Conservation (phyloP, 92 coral and sea anemone species). For the Meandrina meandrites region DNA sequence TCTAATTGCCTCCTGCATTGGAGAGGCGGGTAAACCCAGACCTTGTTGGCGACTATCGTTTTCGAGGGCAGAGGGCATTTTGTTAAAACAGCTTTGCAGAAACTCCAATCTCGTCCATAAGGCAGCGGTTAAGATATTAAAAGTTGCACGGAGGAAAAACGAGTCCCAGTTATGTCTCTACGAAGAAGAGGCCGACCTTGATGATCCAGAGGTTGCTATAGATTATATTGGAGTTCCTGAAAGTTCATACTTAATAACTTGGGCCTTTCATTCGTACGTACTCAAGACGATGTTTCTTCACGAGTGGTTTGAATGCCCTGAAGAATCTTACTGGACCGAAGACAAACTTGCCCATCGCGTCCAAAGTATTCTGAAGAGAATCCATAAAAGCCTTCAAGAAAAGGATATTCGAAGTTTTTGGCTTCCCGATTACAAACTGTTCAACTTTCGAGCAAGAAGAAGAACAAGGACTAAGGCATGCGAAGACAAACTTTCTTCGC, state of each 20-base stretch:
- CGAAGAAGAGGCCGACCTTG: not conserved
- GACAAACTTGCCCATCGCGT: constrained; percentile 41
- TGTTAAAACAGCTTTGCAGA: constrained; percentile 31
- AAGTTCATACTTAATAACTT: constrained; percentile 26
- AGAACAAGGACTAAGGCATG: not conserved
- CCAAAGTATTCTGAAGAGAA: constrained; percentile 41
- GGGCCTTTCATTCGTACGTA: constrained; percentile 69
- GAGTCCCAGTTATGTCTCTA: constrained; percentile 17
- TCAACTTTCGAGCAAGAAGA: constrained; percentile 60
- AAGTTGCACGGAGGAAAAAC: constrained; percentile 50
- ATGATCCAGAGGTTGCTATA: not conserved
- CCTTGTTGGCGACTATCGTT: constrained; percentile 71
- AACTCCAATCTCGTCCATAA: constrained; percentile 36
- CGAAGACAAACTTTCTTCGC: not conserved
- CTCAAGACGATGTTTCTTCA: constrained; percentile 70
- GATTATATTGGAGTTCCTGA: too few relatives aligned
- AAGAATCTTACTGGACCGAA: constrained; percentile 40
- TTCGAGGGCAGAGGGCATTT: constrained; percentile 58
- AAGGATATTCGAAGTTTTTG: constrained; percentile 65
- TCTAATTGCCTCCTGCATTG: constrained; percentile 60
- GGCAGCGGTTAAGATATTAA: constrained; percentile 47
- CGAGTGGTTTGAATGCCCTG: constrained; percentile 61
- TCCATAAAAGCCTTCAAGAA: constrained; percentile 34
- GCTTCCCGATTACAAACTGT: constrained; percentile 62
- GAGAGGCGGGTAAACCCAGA: constrained; percentile 52